phyloP scores from a whole-genome alignment of 1,140 invertebrate species.

The Aphaenogaster rudis region DNA sequence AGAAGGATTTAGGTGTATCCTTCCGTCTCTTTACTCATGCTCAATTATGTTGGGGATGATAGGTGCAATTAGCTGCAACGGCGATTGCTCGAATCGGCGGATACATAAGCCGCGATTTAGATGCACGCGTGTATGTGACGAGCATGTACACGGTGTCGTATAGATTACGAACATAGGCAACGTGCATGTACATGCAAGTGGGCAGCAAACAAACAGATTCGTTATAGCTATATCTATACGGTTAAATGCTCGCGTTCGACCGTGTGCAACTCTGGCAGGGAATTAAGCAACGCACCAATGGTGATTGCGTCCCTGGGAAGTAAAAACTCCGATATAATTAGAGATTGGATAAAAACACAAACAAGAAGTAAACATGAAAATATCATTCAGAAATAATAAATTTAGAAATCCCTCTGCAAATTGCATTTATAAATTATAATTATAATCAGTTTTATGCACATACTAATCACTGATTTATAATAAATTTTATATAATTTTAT shows the following conservation, averaged over 20 bases:
- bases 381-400: background rate
- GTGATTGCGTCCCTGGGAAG: conserved; percentile 22
- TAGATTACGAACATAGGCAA: background rate
- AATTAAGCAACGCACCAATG: conserved; percentile 21
- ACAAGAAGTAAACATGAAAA: background rate
- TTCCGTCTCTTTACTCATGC: conserved; percentile 34
- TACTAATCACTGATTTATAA: background rate
- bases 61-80: conserved; percentile 71
- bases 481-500: background rate
- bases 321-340: background rate
- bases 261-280: background rate
- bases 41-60: conserved; percentile 69
- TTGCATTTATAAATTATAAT: background rate
- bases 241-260: conserved; percentile 21
- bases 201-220: conserved; percentile 60
- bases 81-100: conserved; percentile 43
- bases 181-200: conserved; percentile 32
- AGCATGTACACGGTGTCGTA: conserved; percentile 33
- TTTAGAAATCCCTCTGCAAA: background rate
- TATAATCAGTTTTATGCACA: background rate
- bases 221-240: conserved; percentile 32
- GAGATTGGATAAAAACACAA: background rate
- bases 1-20: conserved; percentile 10
- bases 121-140: conserved; percentile 21
- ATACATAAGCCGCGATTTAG: conserved; percentile 50